phyloP scores from a whole-genome alignment of 1,140 invertebrate species.

The Ladona fulva region DNA sequence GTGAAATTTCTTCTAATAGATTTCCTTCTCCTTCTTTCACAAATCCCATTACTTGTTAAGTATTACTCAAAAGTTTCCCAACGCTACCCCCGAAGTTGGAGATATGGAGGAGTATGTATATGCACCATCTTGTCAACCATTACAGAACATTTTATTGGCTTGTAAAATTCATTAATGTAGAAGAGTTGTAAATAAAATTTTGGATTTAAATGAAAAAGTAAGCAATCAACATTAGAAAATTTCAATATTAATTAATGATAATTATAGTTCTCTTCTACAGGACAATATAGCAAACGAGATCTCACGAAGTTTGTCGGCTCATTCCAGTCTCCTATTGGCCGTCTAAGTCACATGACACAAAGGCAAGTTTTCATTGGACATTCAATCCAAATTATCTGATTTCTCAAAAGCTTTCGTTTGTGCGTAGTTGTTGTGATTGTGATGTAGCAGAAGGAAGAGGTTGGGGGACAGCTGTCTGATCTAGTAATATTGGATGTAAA shows the following conservation, averaged over 20 bases:
- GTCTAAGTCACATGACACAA: neutral
- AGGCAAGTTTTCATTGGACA: neutral
- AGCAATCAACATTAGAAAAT: neutral
- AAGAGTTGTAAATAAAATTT: neutral
- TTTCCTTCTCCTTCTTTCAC: neutral
- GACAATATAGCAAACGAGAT: neutral
- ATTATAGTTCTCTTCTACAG: too few relatives aligned
- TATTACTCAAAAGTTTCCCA: neutral
- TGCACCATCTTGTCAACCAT: slow-evolving; percentile 8
- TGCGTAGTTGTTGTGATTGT: slow-evolving; percentile 9
- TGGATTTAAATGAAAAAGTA: neutral
- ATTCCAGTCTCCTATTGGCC: neutral
- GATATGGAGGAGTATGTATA: neutral
- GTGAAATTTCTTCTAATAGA: neutral
- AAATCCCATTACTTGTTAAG: neutral
- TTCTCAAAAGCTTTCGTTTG: neutral
- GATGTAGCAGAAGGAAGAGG: slow-evolving; percentile 3
- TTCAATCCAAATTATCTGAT: neutral
- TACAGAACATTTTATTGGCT: neutral
- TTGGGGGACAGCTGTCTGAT: neutral
- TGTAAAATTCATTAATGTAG: neutral
- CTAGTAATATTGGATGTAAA: neutral
- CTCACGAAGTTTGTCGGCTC: neutral
- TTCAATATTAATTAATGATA: neutral
- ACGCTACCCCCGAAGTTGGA: neutral